These are phyloP conservation scores for Catagonus wagneri DNA, from an alignment of 2,113 vertebrate genomes.

Conservation along the genomic window DNA sequence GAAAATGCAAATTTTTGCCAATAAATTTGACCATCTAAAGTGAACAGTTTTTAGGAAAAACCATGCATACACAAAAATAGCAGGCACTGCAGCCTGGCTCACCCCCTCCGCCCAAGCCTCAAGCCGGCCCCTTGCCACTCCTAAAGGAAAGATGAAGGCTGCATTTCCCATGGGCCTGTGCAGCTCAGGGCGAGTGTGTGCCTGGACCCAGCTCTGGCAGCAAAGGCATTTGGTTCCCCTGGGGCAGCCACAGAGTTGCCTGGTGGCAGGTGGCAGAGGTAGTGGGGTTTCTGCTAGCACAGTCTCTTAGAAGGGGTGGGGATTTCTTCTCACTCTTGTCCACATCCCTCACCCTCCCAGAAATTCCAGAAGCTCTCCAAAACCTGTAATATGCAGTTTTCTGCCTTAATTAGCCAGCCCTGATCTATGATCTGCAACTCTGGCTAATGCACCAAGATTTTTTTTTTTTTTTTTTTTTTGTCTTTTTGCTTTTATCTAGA, in stretches of 20 bases:
- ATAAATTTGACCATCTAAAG: background rate
- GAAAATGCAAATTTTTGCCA: background rate
- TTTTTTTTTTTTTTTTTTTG: no score
- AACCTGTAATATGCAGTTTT: background rate
- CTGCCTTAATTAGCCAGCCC: background rate
- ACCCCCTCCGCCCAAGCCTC: rapidly evolving
- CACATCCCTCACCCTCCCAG: background rate
- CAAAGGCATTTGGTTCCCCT: background rate
- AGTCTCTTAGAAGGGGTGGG: rapidly evolving
- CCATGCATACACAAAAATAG: background rate
- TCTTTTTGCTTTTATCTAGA: no score
- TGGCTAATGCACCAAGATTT: background rate
- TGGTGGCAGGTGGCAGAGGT: rapidly evolving
- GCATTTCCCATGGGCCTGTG: background rate
- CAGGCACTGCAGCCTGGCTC: background rate
- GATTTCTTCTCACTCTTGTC: background rate
- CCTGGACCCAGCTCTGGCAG: background rate
- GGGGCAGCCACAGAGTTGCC: background rate
- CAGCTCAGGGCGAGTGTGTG: background rate
- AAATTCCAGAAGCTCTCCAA: background rate
- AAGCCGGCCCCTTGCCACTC: background rate
- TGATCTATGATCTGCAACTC: background rate
- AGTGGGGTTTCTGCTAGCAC: background rate
- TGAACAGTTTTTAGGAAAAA: background rate
- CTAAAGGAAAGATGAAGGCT: background rate